Base-by-base conservation (phyloP, 2,113 vertebrate genomes). In the Xiphophorus hellerii region DNA sequence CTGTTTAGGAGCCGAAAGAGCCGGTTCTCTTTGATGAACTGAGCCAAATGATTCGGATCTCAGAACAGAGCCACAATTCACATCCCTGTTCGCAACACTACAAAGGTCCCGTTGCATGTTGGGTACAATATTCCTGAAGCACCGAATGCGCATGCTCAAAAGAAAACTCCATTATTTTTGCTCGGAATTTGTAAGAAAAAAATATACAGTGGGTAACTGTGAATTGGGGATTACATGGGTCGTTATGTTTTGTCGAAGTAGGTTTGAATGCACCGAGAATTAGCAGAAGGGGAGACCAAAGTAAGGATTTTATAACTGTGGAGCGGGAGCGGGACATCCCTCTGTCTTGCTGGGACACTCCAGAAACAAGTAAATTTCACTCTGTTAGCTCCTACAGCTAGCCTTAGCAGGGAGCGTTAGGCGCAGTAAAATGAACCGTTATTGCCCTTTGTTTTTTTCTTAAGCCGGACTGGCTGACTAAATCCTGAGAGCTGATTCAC, bases 111-210 rank as follows among this genome's bases (percentile, higher is more conserved):
- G 82, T 81, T 94, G 95, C 94, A 95, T 95, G 94, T 92, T 85
- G 95, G 96, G 95, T 95, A 95, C 92, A 95, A 93, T 94, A 94
- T 94, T 95, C 95, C 94, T 93, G 91, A 92, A 91, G 93, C 90
- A 79, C 69, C 58, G 14, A 94, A 35, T 94, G 96, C 96, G 96
- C 96, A 96, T 94, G 96, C 94, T 70, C 90, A 83, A 86, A 90
- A 93, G 92, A 95, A 95, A 95, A 95, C 95, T 95, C 96, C 95
- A 96, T 96, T 96, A 95, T 97, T 95, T 90, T 95, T 94, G 90
- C 92, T 94, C 91, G 94, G 93, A 93, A 94, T 95, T 92, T 91
- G 85, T 89, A 90, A 92, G 86, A 91, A 93, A 92, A 92, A 93
- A 87, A 84, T 84, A 85, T 82, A 82, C 73, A 83, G 80, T 89